Evolutionary conservation across 2,888 invertebrate genomes (phyloP).

Genomic region (Tryphoninae sp.): DNA sequence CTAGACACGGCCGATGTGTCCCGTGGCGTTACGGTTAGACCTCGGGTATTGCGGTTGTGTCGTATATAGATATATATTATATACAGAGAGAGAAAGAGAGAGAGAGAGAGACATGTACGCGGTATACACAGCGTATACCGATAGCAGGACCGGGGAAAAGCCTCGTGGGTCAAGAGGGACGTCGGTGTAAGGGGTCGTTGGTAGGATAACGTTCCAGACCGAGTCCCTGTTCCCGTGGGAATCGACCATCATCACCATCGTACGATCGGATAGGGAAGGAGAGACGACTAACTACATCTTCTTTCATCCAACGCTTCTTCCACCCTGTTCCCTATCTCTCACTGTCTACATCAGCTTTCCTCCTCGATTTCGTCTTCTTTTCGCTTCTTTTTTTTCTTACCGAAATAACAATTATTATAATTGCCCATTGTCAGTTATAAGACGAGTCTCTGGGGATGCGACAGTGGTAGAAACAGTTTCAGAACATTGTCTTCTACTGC

Average conservation of each 20-base stretch:
- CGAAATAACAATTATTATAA: not conserved
- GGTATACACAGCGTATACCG: conserved; percentile 27
- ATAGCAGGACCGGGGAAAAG: conserved; percentile 47
- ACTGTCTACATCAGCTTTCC: conserved; percentile 11
- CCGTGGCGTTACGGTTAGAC: conserved; percentile 42
- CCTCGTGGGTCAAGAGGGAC: conserved; percentile 68
- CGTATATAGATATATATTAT: not conserved
- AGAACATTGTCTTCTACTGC: not conserved
- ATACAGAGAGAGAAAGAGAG: not conserved
- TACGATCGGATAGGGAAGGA: conserved; percentile 30
- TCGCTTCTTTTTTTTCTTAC: conserved; percentile 1
- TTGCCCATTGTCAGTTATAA: not conserved
- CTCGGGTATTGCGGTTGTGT: conserved; percentile 46
- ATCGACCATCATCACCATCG: conserved; percentile 63
- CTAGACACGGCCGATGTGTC: conserved; percentile 52
- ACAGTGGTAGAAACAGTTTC: not conserved
- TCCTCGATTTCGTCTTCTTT: conserved; percentile 5
- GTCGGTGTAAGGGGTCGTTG: conserved; percentile 70
- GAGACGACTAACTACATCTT: conserved; percentile 39
- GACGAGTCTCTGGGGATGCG: not conserved
- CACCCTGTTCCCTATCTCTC: conserved; percentile 8
- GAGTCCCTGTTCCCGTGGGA: conserved; percentile 71
- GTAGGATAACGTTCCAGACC: conserved; percentile 74
- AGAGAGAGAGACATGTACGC: not conserved
- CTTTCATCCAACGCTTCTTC: conserved; percentile 35